Conservation (phyloP, 1,140 invertebrate genomes). For the Eumaeus atala region DNA sequence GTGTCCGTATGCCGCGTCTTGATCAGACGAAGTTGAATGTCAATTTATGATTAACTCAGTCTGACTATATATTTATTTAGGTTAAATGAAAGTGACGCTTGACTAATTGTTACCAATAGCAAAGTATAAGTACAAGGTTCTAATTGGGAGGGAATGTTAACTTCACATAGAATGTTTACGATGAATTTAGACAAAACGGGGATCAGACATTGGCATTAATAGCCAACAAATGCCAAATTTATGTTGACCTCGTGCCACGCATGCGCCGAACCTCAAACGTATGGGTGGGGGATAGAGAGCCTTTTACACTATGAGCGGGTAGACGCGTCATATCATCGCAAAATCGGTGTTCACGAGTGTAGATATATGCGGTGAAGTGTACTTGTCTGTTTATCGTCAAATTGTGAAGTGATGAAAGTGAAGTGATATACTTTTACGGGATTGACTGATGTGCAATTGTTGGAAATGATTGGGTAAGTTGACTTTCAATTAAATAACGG, state of each 20-base stretch:
- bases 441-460: neutral
- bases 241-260: neutral
- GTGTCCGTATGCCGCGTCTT: too few species aligned
- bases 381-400: neutral
- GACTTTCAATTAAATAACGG: neutral
- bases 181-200: neutral
- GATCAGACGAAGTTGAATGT: too few species aligned
- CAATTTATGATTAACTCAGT: too few species aligned
- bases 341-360: neutral
- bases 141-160: too few species aligned
- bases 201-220: constrained; percentile 7
- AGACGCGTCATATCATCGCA: neutral
- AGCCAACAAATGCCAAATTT: constrained; percentile 1
- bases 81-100: too few species aligned
- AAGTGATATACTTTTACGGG: constrained; percentile 1
- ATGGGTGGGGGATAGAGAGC: neutral
- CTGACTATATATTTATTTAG: too few species aligned
- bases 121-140: too few species aligned
- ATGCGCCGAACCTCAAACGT: neutral
- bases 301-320: neutral
- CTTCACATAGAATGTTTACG: too few species aligned
- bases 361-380: neutral
- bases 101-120: too few species aligned
- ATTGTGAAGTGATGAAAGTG: constrained; percentile 3
- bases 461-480: constrained; percentile 4